Evolutionary conservation across 1,140 invertebrate species (phyloP).

Genomic region (Calephelis nemesis): DNA sequence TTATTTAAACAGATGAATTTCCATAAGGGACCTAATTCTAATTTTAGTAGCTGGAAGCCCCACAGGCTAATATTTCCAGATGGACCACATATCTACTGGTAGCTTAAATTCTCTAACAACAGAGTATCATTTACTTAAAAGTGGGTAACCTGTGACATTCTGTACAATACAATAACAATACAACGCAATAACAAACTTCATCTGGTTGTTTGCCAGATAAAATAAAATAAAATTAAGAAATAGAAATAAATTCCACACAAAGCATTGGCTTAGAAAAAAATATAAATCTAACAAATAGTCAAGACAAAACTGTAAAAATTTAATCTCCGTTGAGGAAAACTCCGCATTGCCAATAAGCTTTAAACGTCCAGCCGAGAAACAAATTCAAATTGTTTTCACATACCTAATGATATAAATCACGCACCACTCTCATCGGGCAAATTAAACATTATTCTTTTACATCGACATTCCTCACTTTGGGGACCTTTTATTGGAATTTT

Average conservation of each 20-base stretch:
- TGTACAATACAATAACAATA: too few relatives aligned
- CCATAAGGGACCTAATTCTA: too few relatives aligned
- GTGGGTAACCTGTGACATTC: too few relatives aligned
- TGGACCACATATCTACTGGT: too few relatives aligned
- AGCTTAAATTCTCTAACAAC: too few relatives aligned
- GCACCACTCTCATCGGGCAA: conserved; percentile 51
- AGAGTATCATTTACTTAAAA: too few relatives aligned
- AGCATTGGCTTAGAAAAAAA: conserved; percentile 8
- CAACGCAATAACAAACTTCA: too few relatives aligned
- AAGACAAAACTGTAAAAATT: conserved; percentile 2
- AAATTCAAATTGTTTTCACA: conserved; percentile 31
- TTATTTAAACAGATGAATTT: too few relatives aligned
- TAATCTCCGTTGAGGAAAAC: conserved; percentile 11
- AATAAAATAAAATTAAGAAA: too few relatives aligned
- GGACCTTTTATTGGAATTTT: conserved; percentile 75
- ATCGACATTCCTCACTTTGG: conserved; percentile 52
- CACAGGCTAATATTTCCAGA: too few relatives aligned
- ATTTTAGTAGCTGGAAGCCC: too few relatives aligned
- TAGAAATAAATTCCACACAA: background rate
- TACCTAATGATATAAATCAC: conserved; percentile 53
- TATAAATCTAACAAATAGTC: conserved; percentile 6
- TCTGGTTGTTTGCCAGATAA: too few relatives aligned
- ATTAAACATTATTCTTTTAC: conserved; percentile 76
- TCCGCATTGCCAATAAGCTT: conserved; percentile 17
- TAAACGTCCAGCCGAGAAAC: conserved; percentile 19